Evolutionary conservation across 2,113 vertebrate species (phyloP).

Genomic region (Canis aureus): DNA sequence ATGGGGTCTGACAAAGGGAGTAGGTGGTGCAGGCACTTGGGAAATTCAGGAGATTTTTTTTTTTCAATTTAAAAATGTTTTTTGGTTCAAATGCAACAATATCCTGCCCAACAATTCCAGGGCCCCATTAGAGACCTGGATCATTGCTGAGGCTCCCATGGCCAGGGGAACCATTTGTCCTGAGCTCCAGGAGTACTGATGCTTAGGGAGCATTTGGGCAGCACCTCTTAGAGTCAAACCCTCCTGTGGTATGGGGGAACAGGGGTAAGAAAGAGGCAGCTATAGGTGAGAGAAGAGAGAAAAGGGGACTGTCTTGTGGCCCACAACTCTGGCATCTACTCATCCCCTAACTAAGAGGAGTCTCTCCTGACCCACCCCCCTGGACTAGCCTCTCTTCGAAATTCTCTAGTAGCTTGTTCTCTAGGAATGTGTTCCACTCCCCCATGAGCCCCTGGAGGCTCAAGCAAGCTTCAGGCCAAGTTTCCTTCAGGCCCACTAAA

Average conservation of each 20-base stretch:
- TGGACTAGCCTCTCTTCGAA: conserved; percentile 53
- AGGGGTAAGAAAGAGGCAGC: conserved; percentile 47
- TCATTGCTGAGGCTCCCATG: conserved; percentile 20
- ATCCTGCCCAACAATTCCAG: conserved; percentile 57
- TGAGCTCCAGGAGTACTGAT: conserved; percentile 58
- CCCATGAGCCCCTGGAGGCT: neutral
- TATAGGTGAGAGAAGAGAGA: conserved; percentile 45
- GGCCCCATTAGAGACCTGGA: conserved; percentile 56
- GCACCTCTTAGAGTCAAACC: conserved; percentile 72
- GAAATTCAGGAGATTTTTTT: conserved; percentile 79
- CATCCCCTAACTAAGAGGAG: conserved; percentile 22
- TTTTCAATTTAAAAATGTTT: conserved; percentile 71
- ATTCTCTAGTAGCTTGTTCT: conserved; percentile 55
- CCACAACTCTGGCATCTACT: conserved; percentile 56
- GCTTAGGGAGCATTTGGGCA: conserved; percentile 60
- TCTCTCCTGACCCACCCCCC: neutral
- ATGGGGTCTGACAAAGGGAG: conserved; percentile 58
- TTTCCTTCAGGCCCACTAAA: conserved; percentile 41
- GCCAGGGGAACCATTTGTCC: conserved; percentile 37
- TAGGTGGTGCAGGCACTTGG: conserved; percentile 82
- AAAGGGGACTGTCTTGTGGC: conserved; percentile 56
- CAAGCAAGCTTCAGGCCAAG: neutral
- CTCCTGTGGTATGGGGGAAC: conserved; percentile 51
- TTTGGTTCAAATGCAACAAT: conserved; percentile 79
- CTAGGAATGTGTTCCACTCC: neutral